Conservation (phyloP, 1,140 invertebrate genomes). For the Dreissena rostriformis region DNA sequence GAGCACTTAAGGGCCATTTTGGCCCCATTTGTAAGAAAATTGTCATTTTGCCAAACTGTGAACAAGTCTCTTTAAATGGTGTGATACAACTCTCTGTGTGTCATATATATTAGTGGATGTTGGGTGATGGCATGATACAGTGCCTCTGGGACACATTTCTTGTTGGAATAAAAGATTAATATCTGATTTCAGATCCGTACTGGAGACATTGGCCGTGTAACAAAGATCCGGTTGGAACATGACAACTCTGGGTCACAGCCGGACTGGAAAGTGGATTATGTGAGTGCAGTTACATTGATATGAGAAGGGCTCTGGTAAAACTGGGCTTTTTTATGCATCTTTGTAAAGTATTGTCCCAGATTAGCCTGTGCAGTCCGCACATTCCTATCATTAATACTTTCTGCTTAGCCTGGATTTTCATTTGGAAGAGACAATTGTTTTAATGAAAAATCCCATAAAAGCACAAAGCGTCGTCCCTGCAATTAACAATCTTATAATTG, state of each 20-base stretch:
- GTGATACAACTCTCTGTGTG: too few species aligned
- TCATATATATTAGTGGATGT: too few species aligned
- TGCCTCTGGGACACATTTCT: not conserved
- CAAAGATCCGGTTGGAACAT: constrained; percentile 71
- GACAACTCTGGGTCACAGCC: constrained; percentile 61
- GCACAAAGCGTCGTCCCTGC: too few species aligned
- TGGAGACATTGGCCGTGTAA: constrained; percentile 66
- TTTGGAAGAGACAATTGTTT: not conserved
- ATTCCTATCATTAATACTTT: not conserved
- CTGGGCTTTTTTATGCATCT: too few species aligned
- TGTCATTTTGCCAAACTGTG: too few species aligned
- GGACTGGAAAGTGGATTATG: constrained; percentile 69
- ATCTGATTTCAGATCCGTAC: constrained; percentile 60
- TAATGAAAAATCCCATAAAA: not conserved
- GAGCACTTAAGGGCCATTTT: too few species aligned
- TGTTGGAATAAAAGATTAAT: not conserved
- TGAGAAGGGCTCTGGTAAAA: too few species aligned
- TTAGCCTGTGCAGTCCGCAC: not conserved
- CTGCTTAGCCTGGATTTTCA: not conserved
- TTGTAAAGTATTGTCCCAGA: not conserved
- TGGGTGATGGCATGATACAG: not conserved
- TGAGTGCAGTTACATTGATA: constrained; percentile 40
- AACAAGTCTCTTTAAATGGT: too few species aligned
- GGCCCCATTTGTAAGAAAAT: too few species aligned
- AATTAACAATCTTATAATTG: too few species aligned